Conservation (phyloP, 1,140 invertebrate genomes). For the Zaprionus nigranus region DNA sequence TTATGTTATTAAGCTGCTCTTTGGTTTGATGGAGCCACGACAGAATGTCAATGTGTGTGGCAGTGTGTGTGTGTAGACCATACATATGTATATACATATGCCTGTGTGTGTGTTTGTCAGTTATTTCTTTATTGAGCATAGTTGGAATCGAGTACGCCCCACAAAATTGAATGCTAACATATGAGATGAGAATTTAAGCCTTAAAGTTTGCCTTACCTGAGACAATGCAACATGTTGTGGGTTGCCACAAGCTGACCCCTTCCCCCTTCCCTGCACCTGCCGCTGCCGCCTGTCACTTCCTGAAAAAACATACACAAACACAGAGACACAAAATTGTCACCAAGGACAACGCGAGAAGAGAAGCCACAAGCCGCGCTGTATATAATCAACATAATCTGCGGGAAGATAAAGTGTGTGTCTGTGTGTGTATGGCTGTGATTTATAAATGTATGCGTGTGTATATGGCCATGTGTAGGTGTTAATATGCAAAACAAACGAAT, state of each 20-base stretch:
- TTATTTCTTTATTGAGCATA: constrained; percentile 20
- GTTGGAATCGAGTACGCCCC: background rate
- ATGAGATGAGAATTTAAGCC: constrained; percentile 14
- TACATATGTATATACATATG: background rate
- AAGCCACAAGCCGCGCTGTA: constrained; percentile 7
- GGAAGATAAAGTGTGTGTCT: constrained; percentile 17
- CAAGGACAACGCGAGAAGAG: constrained; percentile 13
- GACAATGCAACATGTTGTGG: constrained; percentile 30
- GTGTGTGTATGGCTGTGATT: constrained; percentile 3
- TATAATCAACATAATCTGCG: constrained; percentile 33
- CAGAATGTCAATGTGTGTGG: constrained; percentile 16
- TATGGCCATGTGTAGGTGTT: constrained; percentile 17
- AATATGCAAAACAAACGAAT: constrained; percentile 27
- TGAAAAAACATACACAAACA: constrained; percentile 7
- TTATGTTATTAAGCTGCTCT: constrained; percentile 44
- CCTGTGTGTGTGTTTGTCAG: constrained; percentile 1
- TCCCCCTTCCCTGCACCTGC: background rate
- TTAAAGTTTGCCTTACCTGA: constrained; percentile 12
- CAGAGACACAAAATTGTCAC: constrained; percentile 10
- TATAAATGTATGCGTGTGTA: constrained; percentile 1
- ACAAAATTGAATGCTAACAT: background rate
- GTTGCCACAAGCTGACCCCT: background rate
- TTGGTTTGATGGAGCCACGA: constrained; percentile 23
- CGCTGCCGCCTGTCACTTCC: background rate
- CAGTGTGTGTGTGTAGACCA: background rate